Evolutionary conservation across 2,797 vertebrate species (phyloP).

Genomic region (Eulemur albifrons): DNA sequence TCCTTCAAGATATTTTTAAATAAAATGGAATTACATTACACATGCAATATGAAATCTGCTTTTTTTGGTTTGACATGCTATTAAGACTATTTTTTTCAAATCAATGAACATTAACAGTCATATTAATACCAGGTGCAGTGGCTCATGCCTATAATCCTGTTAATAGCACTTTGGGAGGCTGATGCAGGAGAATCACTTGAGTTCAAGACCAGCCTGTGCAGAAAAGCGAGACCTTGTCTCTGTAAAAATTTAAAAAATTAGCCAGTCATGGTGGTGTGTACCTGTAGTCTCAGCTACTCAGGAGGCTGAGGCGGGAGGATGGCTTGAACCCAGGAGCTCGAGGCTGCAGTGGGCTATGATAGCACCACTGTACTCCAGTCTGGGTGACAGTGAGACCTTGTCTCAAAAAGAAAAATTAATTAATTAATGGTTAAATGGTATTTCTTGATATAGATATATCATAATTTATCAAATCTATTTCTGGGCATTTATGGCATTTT

Average conservation of each 20-base stretch:
- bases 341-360: neutral
- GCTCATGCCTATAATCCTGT: neutral
- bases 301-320: neutral
- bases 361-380: neutral
- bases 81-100: neutral
- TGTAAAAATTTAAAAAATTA: too few relatives aligned
- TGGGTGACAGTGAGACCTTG: neutral
- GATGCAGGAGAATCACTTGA: too few relatives aligned
- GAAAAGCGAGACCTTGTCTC: too few relatives aligned
- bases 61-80: neutral
- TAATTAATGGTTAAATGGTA: neutral
- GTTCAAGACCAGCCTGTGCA: too few relatives aligned
- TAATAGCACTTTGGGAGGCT: too few relatives aligned
- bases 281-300: neutral
- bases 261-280: neutral
- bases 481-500: neutral
- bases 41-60: neutral
- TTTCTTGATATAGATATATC: neutral
- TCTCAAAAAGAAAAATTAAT: neutral
- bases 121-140: neutral
- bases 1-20: conserved; percentile 27
- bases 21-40: neutral
- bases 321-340: neutral
- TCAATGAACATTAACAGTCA: neutral
- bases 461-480: neutral